Evolutionary conservation across 2,888 invertebrate species (phyloP).

Genomic region (Volucella inanis): DNA sequence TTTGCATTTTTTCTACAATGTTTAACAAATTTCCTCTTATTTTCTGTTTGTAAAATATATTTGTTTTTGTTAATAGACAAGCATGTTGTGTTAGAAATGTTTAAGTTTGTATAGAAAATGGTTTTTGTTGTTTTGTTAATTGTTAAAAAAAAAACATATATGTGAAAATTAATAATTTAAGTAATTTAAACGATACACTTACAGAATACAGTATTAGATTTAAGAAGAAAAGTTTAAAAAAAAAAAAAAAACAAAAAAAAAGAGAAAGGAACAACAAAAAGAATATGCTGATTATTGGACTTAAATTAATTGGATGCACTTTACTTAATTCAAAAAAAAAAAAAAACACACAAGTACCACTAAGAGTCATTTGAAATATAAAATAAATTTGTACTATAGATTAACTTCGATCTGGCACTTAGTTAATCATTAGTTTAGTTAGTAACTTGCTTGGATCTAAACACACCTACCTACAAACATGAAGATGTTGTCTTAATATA

Average conservation of each 20-base stretch:
- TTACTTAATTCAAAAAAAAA: conserved; percentile 34
- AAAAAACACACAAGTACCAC: conserved; percentile 4
- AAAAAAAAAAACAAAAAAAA: conserved; percentile 12
- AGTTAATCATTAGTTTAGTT: conserved; percentile 21
- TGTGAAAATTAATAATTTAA: conserved; percentile 35
- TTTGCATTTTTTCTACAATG: conserved; percentile 7
- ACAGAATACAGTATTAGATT: conserved; percentile 62
- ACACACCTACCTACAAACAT: too few relatives aligned
- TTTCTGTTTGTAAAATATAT: not conserved
- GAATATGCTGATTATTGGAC: conserved; percentile 26
- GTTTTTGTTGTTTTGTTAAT: conserved; percentile 35
- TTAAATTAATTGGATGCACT: conserved; percentile 17
- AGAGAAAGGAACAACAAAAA: conserved; percentile 21
- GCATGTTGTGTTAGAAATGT: conserved; percentile 51
- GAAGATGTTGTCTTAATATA: not conserved
- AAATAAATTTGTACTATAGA: not conserved
- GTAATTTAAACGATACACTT: conserved; percentile 46
- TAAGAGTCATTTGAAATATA: not conserved
- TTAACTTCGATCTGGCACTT: not conserved
- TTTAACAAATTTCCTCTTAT: not conserved
- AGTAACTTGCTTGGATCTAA: too few relatives aligned
- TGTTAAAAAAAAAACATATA: conserved; percentile 1
- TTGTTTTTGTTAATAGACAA: conserved; percentile 17
- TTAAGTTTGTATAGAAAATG: conserved; percentile 36
- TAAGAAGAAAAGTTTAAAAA: not conserved